Evolutionary conservation across 2,888 invertebrate genomes (phyloP).

Genomic region (Therioaphis trifolii): DNA sequence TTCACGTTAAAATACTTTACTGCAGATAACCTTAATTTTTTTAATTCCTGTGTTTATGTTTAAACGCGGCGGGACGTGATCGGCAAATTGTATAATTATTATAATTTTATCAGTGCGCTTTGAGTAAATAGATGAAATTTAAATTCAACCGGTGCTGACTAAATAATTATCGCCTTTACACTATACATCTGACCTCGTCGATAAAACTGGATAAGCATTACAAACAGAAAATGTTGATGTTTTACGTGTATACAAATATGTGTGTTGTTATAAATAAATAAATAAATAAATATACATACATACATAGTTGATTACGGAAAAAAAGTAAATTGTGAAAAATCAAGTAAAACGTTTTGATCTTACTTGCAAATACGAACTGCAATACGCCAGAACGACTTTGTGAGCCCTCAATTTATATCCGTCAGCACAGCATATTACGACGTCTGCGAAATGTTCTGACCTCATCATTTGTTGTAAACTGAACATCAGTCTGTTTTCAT

Average conservation of each 20-base stretch:
- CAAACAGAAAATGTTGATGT: background rate
- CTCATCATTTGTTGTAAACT: constrained; percentile 70
- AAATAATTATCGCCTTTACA: background rate
- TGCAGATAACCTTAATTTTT: background rate
- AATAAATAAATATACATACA: background rate
- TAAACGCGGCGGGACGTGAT: background rate
- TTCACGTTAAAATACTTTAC: too few species aligned
- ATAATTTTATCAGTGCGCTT: background rate
- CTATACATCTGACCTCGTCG: background rate
- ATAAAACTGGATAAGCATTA: background rate
- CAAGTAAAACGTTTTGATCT: constrained; percentile 65
- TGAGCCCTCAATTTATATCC: constrained; percentile 75
- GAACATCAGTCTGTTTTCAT: constrained; percentile 65
- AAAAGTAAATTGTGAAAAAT: too few species aligned
- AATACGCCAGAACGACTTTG: constrained; percentile 77
- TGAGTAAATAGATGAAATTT: background rate
- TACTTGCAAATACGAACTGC: constrained; percentile 77
- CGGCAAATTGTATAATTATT: background rate
- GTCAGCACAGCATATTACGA: constrained; percentile 75
- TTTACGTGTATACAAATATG: background rate
- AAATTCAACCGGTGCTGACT: background rate
- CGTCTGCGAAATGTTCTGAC: constrained; percentile 74
- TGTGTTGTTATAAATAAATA: background rate
- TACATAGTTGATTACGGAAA: too few species aligned
- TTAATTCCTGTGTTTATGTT: background rate